phyloP scores from a whole-genome alignment of 1,140 invertebrate species.

The Hycleus phaleratus region DNA sequence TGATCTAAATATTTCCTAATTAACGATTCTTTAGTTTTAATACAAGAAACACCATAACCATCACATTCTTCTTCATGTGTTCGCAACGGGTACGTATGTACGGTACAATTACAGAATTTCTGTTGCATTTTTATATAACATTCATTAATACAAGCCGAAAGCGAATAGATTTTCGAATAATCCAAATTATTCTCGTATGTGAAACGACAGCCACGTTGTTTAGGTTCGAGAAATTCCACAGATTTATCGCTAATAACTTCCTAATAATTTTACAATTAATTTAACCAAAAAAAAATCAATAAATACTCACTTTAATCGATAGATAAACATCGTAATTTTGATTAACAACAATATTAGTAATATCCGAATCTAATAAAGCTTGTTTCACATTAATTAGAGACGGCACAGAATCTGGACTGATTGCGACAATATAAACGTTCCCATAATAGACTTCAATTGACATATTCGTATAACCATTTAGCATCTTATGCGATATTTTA shows the following conservation, averaged over 20 bases:
- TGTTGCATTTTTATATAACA: background rate
- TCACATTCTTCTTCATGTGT: slow-evolving; percentile 5
- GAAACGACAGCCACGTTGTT: slow-evolving; percentile 6
- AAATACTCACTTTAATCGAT: background rate
- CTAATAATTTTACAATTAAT: background rate
- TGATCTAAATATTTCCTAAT: background rate
- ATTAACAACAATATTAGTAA: no score
- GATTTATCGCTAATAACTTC: slow-evolving; percentile 1
- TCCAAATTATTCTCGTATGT: slow-evolving; percentile 5
- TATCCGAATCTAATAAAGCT: no score
- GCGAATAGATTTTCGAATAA: background rate
- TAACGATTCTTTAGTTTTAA: background rate
- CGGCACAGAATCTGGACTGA: background rate
- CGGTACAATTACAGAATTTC: slow-evolving; percentile 1
- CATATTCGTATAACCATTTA: slow-evolving; percentile 1
- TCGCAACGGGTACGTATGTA: background rate
- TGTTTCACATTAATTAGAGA: no score
- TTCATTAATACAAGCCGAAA: slow-evolving; percentile 1
- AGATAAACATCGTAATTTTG: background rate
- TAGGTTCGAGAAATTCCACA: background rate
- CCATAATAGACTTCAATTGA: background rate
- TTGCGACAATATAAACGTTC: background rate
- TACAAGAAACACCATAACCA: background rate
- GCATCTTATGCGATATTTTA: background rate
- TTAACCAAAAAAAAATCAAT: background rate